phyloP scores from a whole-genome alignment of 2,888 invertebrate species.

The Sceliomorpha sp. region DNA sequence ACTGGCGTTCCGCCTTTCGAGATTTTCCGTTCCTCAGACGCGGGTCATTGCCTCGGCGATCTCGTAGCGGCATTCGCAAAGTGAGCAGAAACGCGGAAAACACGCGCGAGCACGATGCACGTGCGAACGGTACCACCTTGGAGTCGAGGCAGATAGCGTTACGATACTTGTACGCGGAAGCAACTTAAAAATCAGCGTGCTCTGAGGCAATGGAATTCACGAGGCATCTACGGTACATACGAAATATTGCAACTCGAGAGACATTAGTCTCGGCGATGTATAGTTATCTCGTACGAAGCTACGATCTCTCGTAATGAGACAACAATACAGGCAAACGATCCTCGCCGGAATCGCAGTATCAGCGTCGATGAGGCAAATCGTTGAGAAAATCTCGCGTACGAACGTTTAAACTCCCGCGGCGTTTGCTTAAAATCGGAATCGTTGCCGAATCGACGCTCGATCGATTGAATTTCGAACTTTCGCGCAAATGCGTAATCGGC shows the following conservation, averaged over 20 bases:
- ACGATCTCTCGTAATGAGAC: slow-evolving; percentile 38
- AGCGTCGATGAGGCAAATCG: slow-evolving; percentile 27
- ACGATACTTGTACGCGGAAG: slow-evolving; percentile 58
- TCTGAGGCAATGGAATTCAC: slow-evolving; percentile 50
- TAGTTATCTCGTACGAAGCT: slow-evolving; percentile 35
- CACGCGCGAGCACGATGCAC: slow-evolving; percentile 65
- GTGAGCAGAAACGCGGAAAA: slow-evolving; percentile 67
- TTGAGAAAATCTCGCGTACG: no score
- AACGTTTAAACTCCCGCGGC: no score
- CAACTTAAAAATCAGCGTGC: slow-evolving; percentile 53
- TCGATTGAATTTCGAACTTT: no score
- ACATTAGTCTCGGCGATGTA: slow-evolving; percentile 42
- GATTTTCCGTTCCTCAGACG: slow-evolving; percentile 63
- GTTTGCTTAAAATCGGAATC: no score
- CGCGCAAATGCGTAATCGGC: no score
- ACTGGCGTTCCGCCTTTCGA: slow-evolving; percentile 19
- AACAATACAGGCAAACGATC: slow-evolving; percentile 30
- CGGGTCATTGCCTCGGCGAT: slow-evolving; percentile 68
- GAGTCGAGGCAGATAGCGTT: slow-evolving; percentile 51
- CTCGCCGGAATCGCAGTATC: slow-evolving; percentile 31
- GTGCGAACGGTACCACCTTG: slow-evolving; percentile 63
- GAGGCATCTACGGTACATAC: slow-evolving; percentile 45
- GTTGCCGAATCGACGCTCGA: no score
- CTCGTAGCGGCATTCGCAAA: slow-evolving; percentile 62
- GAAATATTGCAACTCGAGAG: slow-evolving; percentile 45